Evolutionary conservation across 2,113 vertebrate genomes (phyloP).

Genomic region (Recurvirostra avosetta): DNA sequence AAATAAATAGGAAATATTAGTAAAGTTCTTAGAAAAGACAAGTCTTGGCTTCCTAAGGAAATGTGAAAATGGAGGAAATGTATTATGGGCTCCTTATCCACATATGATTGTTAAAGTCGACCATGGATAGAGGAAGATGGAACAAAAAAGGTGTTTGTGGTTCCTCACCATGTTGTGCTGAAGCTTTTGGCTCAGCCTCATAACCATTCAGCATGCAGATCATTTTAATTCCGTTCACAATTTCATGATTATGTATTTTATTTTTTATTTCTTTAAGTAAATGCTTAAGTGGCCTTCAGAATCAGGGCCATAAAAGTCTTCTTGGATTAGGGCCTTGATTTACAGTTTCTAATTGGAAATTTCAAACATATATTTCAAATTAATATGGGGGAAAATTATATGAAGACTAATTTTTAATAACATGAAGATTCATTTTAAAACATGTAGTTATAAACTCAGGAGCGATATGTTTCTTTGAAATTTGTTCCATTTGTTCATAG

Average conservation of each 20-base stretch:
- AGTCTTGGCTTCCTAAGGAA: not conserved
- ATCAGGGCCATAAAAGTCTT: not conserved
- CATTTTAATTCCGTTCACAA: not conserved
- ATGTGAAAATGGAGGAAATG: not conserved
- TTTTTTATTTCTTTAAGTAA: not conserved
- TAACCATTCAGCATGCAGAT: not conserved
- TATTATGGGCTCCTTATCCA: not conserved
- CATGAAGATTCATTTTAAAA: not conserved
- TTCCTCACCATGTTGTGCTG: accelerated
- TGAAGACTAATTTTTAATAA: not conserved
- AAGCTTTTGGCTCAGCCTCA: not conserved
- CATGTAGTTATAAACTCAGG: not conserved
- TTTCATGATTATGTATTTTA: not conserved
- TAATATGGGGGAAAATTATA: not conserved
- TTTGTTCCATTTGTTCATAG: not conserved
- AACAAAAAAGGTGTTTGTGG: not conserved
- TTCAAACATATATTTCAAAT: not conserved
- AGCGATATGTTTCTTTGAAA: not conserved
- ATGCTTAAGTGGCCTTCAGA: not conserved
- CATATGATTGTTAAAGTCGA: accelerated
- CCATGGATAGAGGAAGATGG: not conserved
- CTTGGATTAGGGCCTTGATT: not conserved
- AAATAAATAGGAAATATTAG: not conserved
- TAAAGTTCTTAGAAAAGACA: not conserved
- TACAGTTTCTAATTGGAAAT: not conserved